Evolutionary conservation across 2,113 vertebrate genomes (phyloP).

Genomic region (Labeo catla): DNA sequence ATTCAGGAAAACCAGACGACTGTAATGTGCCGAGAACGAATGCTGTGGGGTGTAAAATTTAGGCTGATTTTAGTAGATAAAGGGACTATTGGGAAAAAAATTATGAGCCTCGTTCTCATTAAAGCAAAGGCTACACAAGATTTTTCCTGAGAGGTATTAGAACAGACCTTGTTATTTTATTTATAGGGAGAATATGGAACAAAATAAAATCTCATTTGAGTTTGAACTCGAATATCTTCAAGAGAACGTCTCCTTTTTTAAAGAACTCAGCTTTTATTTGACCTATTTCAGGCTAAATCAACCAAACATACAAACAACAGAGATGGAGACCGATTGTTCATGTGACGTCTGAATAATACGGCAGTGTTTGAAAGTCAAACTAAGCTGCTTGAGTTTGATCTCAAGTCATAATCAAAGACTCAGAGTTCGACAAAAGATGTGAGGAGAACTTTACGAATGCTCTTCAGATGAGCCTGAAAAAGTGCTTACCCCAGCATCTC

Average conservation of each 20-base stretch:
- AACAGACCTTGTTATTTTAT: background rate
- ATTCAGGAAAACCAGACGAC: conserved; percentile 49
- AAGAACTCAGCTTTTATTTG: background rate
- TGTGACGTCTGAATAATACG: conserved; percentile 6
- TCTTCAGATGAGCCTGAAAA: conserved; percentile 39
- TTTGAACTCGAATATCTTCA: background rate
- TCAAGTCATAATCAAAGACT: conserved; percentile 51
- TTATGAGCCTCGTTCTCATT: conserved; percentile 35
- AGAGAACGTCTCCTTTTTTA: background rate
- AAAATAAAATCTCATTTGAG: background rate
- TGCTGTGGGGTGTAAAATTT: conserved; percentile 56
- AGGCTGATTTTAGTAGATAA: conserved; percentile 50
- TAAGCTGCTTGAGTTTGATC: conserved; percentile 21
- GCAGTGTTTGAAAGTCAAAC: conserved; percentile 36
- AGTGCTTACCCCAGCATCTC: conserved; percentile 47
- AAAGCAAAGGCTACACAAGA: conserved; percentile 21
- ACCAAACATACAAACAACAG: conserved; percentile 5
- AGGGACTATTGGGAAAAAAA: conserved; percentile 46
- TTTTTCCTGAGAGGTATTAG: conserved; percentile 3
- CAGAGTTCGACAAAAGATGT: conserved; percentile 37
- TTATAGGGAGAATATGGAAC: background rate
- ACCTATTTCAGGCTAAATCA: background rate
- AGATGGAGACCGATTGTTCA: background rate
- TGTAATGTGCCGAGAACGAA: conserved; percentile 43
- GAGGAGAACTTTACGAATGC: conserved; percentile 14